A percentile compares a stretch with the other conserved stretches of the same genome.
Conservation (phyloP, 2,797 vertebrate species). For the Rhinella marina region DNA sequence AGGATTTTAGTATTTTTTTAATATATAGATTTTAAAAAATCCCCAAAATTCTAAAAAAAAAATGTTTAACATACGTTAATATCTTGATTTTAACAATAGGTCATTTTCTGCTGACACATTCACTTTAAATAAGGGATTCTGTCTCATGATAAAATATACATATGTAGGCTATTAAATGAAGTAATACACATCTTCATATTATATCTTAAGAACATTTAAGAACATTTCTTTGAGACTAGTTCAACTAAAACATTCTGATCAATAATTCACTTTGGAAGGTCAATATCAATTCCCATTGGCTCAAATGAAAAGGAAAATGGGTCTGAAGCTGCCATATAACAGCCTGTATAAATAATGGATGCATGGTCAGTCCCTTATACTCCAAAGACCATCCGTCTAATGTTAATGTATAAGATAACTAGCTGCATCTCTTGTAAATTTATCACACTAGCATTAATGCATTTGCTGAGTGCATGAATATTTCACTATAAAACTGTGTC, state of each 20-base stretch:
- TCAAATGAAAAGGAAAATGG: constrained; percentile 66
- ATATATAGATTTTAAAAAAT: no score
- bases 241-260: constrained; percentile 69
- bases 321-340: constrained; percentile 71
- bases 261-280: constrained; percentile 66
- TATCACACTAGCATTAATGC: constrained; percentile 73
- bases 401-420: constrained; percentile 74
- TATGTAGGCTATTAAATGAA: background rate
- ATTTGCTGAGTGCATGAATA: constrained; percentile 74
- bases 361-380: constrained; percentile 67
- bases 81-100: no score
- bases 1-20: no score
- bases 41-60: no score
- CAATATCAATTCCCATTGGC: constrained; percentile 66
- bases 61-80: no score
- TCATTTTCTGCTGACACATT: no score
- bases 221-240: constrained; percentile 61
- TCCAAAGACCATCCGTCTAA: constrained; percentile 68
- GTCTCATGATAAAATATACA: background rate
- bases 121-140: background rate
- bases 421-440: constrained; percentile 71
- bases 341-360: constrained; percentile 74
- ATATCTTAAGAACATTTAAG: constrained; percentile 57
- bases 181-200: constrained; percentile 20
- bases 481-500: constrained; percentile 67